A percentile compares a stretch with the other conserved stretches of the same genome.
These are phyloP conservation scores for Leptinotarsa lineolata DNA, from an alignment of 1,140 invertebrate genomes.

Conservation along the genomic window DNA sequence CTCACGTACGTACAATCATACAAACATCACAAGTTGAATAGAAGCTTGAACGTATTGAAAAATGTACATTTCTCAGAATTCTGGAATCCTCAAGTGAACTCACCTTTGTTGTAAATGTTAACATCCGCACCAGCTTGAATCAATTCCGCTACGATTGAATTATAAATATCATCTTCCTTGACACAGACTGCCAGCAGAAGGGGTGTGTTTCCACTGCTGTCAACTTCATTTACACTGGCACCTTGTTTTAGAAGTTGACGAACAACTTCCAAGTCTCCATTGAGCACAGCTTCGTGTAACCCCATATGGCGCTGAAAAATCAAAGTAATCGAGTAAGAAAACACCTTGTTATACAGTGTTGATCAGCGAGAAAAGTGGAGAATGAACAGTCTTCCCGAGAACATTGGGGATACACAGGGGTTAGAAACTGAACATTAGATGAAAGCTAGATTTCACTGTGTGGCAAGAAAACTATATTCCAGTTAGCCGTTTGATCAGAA, in stretches of 20 bases:
- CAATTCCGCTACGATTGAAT: constrained; percentile 17
- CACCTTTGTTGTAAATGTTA: constrained; percentile 28
- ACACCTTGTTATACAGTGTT: too few species aligned
- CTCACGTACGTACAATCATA: too few species aligned
- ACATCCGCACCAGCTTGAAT: constrained; percentile 30
- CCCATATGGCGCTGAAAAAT: not conserved
- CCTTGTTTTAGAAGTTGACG: not conserved
- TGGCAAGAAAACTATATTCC: too few species aligned
- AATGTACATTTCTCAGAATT: too few species aligned
- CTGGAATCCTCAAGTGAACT: not conserved
- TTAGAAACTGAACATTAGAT: too few species aligned
- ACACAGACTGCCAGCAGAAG: constrained; percentile 27
- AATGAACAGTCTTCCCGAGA: too few species aligned
- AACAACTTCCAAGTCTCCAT: constrained; percentile 10
- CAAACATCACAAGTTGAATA: too few species aligned
- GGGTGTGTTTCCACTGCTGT: constrained; percentile 27
- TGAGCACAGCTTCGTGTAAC: constrained; percentile 25
- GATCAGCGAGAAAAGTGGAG: too few species aligned
- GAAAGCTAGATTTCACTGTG: too few species aligned
- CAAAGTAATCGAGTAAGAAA: not conserved
- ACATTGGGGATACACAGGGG: too few species aligned
- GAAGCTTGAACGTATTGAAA: too few species aligned
- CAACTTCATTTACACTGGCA: constrained; percentile 16
- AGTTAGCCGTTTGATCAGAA: too few species aligned
- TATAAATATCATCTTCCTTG: constrained; percentile 24